Evolutionary conservation across 2,113 vertebrate species (phyloP), one percentile per base, ranked within the genome.

Genomic region (Xenus cinereus): DNA sequence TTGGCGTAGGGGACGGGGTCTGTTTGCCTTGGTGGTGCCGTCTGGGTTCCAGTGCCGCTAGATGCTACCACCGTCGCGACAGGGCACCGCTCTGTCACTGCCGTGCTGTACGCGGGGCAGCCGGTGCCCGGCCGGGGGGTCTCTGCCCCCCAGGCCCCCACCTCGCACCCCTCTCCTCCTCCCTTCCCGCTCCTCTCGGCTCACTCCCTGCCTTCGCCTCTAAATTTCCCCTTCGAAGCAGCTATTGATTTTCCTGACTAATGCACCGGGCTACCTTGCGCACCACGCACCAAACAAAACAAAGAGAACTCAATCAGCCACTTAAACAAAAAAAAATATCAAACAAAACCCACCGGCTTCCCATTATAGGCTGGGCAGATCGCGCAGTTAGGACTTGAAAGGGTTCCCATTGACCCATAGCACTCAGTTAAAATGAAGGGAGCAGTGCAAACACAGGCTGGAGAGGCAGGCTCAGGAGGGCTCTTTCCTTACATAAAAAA

Each of bases 181-280:
- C n/a, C 59, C 26, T 27, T 30, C 18, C 59, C 8, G 5, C 17
- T 12, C 45, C 2, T 22, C 35, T 46, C 41, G 10, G 50, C 78
- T 24, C 66, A 0, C 6, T 13, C 48, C 39, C 37, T 3, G 24
- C 41, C 7, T 21, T 60, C 54, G 32, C 93, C 77, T 80, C 76
- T 53, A 39, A 35, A 60, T 60, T 86, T 93, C 93, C 87, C 84
- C 86, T 73, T 45, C 6, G 54, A 89, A 95, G 93, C 72, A 16
- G 67, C 80, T 92, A 93, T 93, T 53, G 88, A 94, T 98, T 97
- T 92, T 87, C 91, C 72, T 84, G 76, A 33, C 94, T 91, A 96
- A 97, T 79, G 83, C 86, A 85, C 45, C 33, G 35, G 51, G 62
- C 88, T 77, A 14, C 21, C 5, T 33, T 71, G 46, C 57, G 60